Evolutionary conservation across 2,797 vertebrate species (phyloP).

Genomic region (Paramormyrops hopkinsi): DNA sequence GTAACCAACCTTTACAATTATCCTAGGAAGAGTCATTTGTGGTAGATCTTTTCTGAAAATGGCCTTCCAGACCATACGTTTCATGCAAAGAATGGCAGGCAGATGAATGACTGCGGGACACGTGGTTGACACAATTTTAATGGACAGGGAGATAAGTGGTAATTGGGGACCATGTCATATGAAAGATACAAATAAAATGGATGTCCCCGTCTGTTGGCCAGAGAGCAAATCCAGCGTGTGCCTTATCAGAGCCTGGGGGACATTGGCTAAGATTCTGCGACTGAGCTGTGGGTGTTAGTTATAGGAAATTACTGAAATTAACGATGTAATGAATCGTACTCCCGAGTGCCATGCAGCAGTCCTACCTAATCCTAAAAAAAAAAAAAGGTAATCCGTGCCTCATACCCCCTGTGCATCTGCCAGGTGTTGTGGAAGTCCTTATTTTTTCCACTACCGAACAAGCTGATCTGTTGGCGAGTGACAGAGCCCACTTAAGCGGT

Average conservation of each 20-base stretch:
- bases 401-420: not conserved
- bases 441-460: not conserved
- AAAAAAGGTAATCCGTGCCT: not conserved
- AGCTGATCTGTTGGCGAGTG: not conserved
- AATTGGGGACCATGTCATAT: not conserved
- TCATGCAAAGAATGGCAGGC: not conserved
- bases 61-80: not conserved
- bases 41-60: constrained; percentile 8
- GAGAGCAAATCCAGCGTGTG: not conserved
- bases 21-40: constrained; percentile 15
- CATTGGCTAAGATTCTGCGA: not conserved
- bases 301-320: not conserved
- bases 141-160: not conserved
- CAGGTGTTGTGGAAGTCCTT: not conserved
- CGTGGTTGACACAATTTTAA: not conserved
- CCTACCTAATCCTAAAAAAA: not conserved
- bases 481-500: not conserved
- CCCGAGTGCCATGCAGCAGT: not conserved
- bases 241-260: not conserved
- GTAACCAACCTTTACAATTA: constrained; percentile 24
- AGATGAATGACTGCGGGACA: not conserved
- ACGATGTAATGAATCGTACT: not conserved
- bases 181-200: not conserved
- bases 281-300: not conserved
- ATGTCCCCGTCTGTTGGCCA: not conserved